Base-by-base conservation (phyloP, 2,113 vertebrate genomes). In the Anoplopoma fimbria region DNA sequence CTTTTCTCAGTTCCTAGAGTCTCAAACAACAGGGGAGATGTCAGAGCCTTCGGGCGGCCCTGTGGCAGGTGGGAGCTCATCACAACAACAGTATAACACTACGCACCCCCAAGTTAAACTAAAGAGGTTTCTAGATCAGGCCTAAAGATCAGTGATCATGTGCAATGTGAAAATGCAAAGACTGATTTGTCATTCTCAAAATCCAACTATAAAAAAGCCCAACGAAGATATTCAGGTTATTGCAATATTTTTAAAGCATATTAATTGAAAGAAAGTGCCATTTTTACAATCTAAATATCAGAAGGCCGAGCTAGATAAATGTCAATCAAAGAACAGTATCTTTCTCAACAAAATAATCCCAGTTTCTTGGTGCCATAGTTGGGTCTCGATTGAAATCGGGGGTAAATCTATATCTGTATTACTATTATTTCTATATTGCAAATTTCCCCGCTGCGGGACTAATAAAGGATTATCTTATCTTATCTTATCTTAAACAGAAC, bases 41-140 rank as follows among this genome's bases (percentile, higher is more conserved):
- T 93, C 91, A 87, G 77, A 67, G 88, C 90, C 87, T 91, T 74
- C 81, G 76, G 72, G 89, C 90, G 78, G 82, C 88, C 89, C 85
- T 69, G 80, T 42, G 79, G 88, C 93, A 91, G 91, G 87, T 92
- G 92, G 86, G 68, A 53, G 64, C 60, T 42, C 74, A 75, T 61
- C 63, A 64, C 31, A 75, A 77, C 60, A 68, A 79, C 65, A 73
- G 47, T 21, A 78, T 31, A 51, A 58, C 71, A 70, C 79, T 42
- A 61, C 34, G 68, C 55, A 79, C 51, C 70, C 53, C 2, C 45
- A 61, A 36, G n/a, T 57, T 82, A 29, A 82, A 82, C 86, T 74
- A 21, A 1, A 60, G 65, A 4, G 36, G 57, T 51, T 83, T 84
- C 74, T 73, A 73, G 77, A 82, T 55, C 75, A 69, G 72, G 42